Evolutionary conservation across 2,888 invertebrate genomes (phyloP).

Genomic region (Coleophora flavipennella): DNA sequence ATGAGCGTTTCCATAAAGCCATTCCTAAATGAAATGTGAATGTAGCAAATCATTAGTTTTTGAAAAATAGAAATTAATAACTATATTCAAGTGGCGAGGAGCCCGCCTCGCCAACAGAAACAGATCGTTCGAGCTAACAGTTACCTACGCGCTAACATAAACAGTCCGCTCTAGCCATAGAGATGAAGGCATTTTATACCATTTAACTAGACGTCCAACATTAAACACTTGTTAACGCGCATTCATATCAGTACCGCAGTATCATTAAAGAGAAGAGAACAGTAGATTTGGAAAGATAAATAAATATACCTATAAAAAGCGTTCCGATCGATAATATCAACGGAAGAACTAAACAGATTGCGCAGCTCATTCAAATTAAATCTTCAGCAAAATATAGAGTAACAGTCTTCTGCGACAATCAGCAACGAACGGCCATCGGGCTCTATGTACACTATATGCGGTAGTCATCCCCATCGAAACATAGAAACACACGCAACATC

Average conservation of each 20-base stretch:
- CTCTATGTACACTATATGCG: slow-evolving; percentile 68
- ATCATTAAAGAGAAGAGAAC: slow-evolving; percentile 61
- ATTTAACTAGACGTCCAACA: slow-evolving; percentile 63
- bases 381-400: slow-evolving; percentile 70
- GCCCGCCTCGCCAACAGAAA: slow-evolving; percentile 56
- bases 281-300: slow-evolving; percentile 68
- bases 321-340: slow-evolving; percentile 61
- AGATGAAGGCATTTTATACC: slow-evolving; percentile 62
- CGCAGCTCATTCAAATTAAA: slow-evolving; percentile 73
- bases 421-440: slow-evolving; percentile 73
- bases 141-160: slow-evolving; percentile 64
- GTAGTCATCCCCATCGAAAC: slow-evolving; percentile 71
- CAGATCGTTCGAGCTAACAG: slow-evolving; percentile 62
- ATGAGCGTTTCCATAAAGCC: slow-evolving; percentile 66
- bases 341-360: slow-evolving; percentile 71
- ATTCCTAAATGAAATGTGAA: slow-evolving; percentile 68
- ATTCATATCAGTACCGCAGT: slow-evolving; percentile 66
- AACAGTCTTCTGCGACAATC: slow-evolving; percentile 71
- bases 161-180: slow-evolving; percentile 67
- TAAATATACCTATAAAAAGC: slow-evolving; percentile 72
- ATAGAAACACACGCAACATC: slow-evolving; percentile 73
- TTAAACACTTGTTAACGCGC: slow-evolving; percentile 62
- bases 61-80: slow-evolving; percentile 59
- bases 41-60: slow-evolving; percentile 56
- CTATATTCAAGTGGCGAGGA: slow-evolving; percentile 58